Evolutionary conservation across 2,113 vertebrate species (phyloP).

Genomic region (Zapus hudsonius): DNA sequence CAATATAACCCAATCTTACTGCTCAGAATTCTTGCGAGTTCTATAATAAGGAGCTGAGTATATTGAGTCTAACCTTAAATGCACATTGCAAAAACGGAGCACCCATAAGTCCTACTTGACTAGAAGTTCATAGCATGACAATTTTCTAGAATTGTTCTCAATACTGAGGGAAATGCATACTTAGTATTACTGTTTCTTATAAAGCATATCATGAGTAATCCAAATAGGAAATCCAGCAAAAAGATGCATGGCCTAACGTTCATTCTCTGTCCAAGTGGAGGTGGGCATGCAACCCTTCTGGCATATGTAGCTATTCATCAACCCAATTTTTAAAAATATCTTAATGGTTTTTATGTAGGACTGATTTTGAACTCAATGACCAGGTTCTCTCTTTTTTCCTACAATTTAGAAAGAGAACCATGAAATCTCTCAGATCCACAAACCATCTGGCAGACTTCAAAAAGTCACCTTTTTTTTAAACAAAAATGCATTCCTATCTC

Average conservation of each 20-base stretch:
- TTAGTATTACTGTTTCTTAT: too few species aligned
- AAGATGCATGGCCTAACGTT: neutral
- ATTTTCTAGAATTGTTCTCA: too few species aligned
- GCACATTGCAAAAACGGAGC: too few species aligned
- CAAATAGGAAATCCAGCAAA: neutral
- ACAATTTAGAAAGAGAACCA: neutral
- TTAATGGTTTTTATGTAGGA: neutral
- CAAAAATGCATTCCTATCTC: neutral
- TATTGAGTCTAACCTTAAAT: too few species aligned
- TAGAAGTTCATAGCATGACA: too few species aligned
- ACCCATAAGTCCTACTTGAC: too few species aligned
- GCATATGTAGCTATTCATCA: neutral
- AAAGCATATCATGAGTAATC: neutral
- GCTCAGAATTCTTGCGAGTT: too few species aligned
- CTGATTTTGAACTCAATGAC: neutral
- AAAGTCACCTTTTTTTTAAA: neutral
- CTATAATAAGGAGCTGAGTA: too few species aligned
- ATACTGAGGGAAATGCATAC: too few species aligned
- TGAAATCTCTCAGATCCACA: neutral
- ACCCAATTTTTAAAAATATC: too few species aligned
- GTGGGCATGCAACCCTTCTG: neutral
- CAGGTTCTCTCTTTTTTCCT: neutral
- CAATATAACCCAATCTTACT: too few species aligned
- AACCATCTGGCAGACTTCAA: neutral
- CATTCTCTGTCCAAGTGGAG: neutral